These are phyloP conservation scores for Varroa destructor DNA, from an alignment of 1,140 invertebrate species.

Conservation along the genomic window DNA sequence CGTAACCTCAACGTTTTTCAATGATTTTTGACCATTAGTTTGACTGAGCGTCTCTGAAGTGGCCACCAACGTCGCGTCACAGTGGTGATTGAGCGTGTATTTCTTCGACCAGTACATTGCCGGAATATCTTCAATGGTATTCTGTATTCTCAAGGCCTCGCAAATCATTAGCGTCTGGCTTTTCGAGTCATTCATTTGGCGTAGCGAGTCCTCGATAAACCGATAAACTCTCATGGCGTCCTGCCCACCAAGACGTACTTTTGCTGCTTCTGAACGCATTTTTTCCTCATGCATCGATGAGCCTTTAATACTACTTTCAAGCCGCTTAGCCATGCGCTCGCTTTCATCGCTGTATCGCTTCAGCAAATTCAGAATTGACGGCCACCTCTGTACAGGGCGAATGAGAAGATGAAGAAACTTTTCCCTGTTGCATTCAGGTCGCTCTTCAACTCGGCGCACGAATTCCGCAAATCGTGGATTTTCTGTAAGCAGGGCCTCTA, in stretches of 20 bases:
- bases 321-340: neutral
- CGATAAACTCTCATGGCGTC: conserved; percentile 1
- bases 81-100: conserved; percentile 13
- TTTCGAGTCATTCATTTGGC: conserved; percentile 17
- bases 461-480: conserved; percentile 12
- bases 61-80: neutral
- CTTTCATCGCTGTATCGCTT: conserved; percentile 13
- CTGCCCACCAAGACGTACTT: conserved; percentile 12
- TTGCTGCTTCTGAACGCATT: neutral
- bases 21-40: conserved; percentile 3
- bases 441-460: neutral
- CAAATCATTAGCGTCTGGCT: neutral
- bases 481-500: neutral
- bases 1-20: conserved; percentile 25
- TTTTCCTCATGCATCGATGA: neutral
- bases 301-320: neutral
- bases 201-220: conserved; percentile 11
- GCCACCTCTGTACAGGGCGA: conserved; percentile 17
- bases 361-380: conserved; percentile 7
- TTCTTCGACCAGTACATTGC: conserved; percentile 21
- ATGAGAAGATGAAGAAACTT: conserved; percentile 23
- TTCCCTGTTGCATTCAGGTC: conserved; percentile 11
- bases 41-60: neutral
- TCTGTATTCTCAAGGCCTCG: conserved; percentile 14
- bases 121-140: conserved; percentile 20